Conservation (phyloP, 2,113 vertebrate species). For the Egretta garzetta region DNA sequence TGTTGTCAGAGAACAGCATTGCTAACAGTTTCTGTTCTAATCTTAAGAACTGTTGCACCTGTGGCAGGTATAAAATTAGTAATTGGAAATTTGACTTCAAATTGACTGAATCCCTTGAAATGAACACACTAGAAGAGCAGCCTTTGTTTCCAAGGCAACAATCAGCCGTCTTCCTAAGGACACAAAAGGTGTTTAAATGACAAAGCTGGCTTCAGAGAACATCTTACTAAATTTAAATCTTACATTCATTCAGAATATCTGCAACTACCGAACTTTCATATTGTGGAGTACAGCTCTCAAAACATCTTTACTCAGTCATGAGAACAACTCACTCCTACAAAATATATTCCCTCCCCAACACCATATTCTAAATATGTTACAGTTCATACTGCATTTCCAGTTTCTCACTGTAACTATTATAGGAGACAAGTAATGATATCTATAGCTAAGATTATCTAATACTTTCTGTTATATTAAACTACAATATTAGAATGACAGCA, state of each 20-base stretch:
- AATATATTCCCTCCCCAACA: background rate
- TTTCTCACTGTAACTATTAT: background rate
- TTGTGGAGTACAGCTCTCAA: background rate
- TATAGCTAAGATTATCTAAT: background rate
- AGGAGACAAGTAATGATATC: background rate
- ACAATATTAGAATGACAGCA: background rate
- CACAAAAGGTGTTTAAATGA: background rate
- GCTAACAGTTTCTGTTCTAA: background rate
- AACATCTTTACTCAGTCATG: background rate
- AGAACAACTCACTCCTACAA: background rate
- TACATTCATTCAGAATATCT: conserved; percentile 19
- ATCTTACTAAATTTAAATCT: conserved; percentile 30
- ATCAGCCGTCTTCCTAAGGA: background rate
- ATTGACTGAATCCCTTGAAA: conserved; percentile 13
- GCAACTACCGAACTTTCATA: background rate
- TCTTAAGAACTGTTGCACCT: background rate
- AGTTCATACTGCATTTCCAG: background rate
- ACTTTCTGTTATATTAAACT: background rate
- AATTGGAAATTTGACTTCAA: background rate
- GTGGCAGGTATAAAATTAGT: background rate
- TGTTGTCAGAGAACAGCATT: background rate
- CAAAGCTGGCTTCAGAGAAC: background rate
- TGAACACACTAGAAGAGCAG: background rate
- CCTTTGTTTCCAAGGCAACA: conserved; percentile 20
- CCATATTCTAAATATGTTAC: background rate